Conservation (phyloP, 2,888 invertebrate species). For the Rhogogaster chlorosoma region DNA sequence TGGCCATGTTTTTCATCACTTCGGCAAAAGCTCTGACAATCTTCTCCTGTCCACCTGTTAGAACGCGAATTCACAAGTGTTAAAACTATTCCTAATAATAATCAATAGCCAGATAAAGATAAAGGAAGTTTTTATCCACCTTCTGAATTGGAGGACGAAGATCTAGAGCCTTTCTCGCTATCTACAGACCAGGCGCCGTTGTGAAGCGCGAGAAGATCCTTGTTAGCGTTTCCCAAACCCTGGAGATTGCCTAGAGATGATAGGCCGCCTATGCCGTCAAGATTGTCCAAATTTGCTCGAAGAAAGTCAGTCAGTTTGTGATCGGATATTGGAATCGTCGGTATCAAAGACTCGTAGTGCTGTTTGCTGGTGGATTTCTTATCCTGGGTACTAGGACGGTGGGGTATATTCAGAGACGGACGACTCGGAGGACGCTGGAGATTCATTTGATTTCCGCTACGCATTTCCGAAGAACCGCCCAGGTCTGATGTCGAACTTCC, state of each 20-base stretch:
- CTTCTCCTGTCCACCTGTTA: conserved; percentile 87
- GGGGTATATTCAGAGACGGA: conserved; percentile 75
- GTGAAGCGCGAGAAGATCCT: conserved; percentile 84
- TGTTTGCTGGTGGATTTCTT: conserved; percentile 75
- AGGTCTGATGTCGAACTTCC: conserved; percentile 68
- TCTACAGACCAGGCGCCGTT: conserved; percentile 83
- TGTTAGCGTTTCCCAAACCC: conserved; percentile 77
- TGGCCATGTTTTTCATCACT: conserved; percentile 92
- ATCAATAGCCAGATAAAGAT: background rate
- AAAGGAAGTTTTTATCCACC: conserved; percentile 63
- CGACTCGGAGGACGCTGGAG: conserved; percentile 75
- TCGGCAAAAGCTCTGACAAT: conserved; percentile 92
- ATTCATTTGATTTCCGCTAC: conserved; percentile 72
- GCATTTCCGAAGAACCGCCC: conserved; percentile 70
- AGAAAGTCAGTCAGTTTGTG: conserved; percentile 86
- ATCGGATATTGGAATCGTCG: conserved; percentile 77
- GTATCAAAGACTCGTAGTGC: conserved; percentile 75
- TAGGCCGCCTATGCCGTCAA: conserved; percentile 81
- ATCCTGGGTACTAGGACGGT: conserved; percentile 74
- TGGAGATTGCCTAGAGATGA: conserved; percentile 69
- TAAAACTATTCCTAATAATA: background rate
- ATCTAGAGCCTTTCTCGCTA: conserved; percentile 70
- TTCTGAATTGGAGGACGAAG: conserved; percentile 73
- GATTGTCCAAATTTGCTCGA: conserved; percentile 86
- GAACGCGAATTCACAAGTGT: background rate